phyloP scores from a whole-genome alignment of 2,888 invertebrate genomes.

The Cryptocheilus praepositus region DNA sequence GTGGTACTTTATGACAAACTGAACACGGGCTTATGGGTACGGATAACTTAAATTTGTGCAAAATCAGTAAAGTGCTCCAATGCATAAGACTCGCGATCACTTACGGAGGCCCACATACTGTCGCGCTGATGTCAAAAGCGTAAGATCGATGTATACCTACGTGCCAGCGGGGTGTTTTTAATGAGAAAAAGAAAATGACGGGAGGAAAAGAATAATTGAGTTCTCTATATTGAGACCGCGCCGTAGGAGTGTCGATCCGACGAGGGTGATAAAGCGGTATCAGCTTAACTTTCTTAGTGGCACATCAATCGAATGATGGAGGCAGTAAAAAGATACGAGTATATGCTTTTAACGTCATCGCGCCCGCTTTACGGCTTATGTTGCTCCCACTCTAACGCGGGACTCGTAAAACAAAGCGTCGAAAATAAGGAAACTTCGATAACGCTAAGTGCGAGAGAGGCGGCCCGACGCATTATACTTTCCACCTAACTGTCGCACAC shows the following conservation, averaged over 20 bases:
- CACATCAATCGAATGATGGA: conserved; percentile 52
- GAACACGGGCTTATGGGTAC: too few species aligned
- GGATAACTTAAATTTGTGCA: too few species aligned
- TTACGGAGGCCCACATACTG: too few species aligned
- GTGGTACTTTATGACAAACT: too few species aligned
- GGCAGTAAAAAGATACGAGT: conserved; percentile 53
- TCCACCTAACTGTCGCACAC: too few species aligned
- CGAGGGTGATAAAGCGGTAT: conserved; percentile 45
- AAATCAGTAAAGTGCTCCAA: too few species aligned
- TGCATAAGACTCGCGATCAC: too few species aligned
- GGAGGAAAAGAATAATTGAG: neutral
- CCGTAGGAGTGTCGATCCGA: conserved; percentile 30
- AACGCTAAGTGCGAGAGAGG: neutral
- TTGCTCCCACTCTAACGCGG: conserved; percentile 24
- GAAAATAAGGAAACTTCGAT: conserved; percentile 7
- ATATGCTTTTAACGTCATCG: conserved; percentile 53
- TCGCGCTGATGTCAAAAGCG: too few species aligned
- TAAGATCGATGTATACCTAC: too few species aligned
- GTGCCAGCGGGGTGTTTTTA: neutral
- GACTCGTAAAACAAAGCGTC: conserved; percentile 40
- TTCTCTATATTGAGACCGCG: conserved; percentile 19
- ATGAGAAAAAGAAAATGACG: neutral
- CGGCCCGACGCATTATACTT: too few species aligned
- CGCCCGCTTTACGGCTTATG: conserved; percentile 41
- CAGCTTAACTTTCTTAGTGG: conserved; percentile 51